These are phyloP conservation scores for Venustaconcha ellipsiformis DNA, from an alignment of 1,140 invertebrate species.

Conservation along the genomic window DNA sequence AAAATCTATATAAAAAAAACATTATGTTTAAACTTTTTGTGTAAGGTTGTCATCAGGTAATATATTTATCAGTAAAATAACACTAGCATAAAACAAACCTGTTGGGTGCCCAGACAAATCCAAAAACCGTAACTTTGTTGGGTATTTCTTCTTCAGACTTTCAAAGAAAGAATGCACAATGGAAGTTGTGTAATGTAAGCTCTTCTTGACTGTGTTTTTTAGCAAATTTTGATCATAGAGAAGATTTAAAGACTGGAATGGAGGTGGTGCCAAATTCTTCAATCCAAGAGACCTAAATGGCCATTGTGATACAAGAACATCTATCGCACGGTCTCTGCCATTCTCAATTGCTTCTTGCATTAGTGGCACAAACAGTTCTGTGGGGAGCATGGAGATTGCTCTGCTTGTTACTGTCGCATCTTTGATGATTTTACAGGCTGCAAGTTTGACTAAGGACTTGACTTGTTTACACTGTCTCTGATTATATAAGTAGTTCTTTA, in stretches of 20 bases:
- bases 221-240: slow-evolving; percentile 25
- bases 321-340: slow-evolving; percentile 18
- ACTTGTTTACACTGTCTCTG: background rate
- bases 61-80: background rate
- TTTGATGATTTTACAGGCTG: slow-evolving; percentile 14
- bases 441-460: slow-evolving; percentile 19
- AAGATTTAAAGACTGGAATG: slow-evolving; percentile 11
- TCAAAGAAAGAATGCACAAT: slow-evolving; percentile 28
- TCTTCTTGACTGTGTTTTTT: slow-evolving; percentile 17
- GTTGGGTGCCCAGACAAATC: slow-evolving; percentile 30
- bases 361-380: slow-evolving; percentile 22
- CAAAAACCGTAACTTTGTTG: slow-evolving; percentile 18
- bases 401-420: slow-evolving; percentile 17
- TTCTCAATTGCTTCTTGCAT: slow-evolving; percentile 23
- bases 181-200: slow-evolving; percentile 27
- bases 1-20: no score
- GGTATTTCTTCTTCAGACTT: slow-evolving; percentile 17
- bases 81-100: background rate
- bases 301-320: slow-evolving; percentile 28
- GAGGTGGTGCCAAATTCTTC: slow-evolving; percentile 25
- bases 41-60: background rate
- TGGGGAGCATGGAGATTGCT: slow-evolving; percentile 16
- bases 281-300: slow-evolving; percentile 11
- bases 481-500: slow-evolving; percentile 7
- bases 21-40: no score